phyloP scores from a whole-genome alignment of 1,140 invertebrate genomes.

The Formica exsecta region DNA sequence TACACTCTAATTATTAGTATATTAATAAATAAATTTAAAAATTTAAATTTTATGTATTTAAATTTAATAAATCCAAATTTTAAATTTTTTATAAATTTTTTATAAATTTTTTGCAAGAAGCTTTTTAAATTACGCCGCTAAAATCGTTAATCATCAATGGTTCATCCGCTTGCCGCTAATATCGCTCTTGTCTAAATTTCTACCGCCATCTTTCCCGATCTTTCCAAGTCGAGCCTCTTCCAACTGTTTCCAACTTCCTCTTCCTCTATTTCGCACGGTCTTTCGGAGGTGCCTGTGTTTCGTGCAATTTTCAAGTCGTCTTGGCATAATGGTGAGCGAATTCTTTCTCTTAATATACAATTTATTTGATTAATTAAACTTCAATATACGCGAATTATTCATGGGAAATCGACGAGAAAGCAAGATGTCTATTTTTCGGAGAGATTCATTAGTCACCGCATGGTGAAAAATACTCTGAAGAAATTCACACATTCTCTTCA shows the following conservation, averaged over 20 bases:
- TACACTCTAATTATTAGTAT: no score
- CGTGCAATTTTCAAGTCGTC: background rate
- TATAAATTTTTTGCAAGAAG: no score
- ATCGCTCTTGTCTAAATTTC: background rate
- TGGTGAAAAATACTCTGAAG: background rate
- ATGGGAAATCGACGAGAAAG: background rate
- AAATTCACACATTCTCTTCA: background rate
- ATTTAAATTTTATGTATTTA: no score
- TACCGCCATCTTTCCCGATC: background rate
- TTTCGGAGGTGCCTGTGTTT: background rate
- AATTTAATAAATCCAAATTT: no score
- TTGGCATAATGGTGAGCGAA: slow-evolving; percentile 54
- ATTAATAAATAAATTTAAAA: no score
- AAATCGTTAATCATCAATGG: no score
- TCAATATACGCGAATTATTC: background rate
- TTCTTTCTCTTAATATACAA: background rate
- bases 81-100: no score
- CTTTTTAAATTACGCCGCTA: no score
- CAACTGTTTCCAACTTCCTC: background rate
- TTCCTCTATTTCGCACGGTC: background rate
- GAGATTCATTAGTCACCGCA: slow-evolving; percentile 23
- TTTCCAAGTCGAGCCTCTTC: background rate
- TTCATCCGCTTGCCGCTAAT: slow-evolving; percentile 8
- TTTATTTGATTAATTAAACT: background rate
- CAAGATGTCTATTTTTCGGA: slow-evolving; percentile 37